These are phyloP conservation scores for Polypedilum vanderplanki DNA, from an alignment of 1,140 invertebrate genomes.

Conservation along the genomic window DNA sequence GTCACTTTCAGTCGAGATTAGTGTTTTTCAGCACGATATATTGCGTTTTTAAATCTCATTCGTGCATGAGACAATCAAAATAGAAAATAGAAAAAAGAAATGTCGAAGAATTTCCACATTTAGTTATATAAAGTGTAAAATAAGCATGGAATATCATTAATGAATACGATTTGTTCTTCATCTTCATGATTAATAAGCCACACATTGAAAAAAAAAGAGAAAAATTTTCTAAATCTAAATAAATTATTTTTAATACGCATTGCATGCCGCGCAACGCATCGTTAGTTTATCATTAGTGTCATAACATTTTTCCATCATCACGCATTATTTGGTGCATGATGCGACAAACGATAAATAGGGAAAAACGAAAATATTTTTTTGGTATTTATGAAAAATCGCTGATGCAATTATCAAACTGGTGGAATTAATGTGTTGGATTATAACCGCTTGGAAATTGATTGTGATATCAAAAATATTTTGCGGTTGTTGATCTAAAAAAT, in stretches of 20 bases:
- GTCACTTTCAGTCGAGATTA: conserved; percentile 21
- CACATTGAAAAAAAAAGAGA: neutral
- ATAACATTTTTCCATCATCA: conserved; percentile 1
- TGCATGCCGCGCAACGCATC: conserved; percentile 15
- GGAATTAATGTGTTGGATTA: too few relatives aligned
- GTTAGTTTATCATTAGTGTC: conserved; percentile 18
- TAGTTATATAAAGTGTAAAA: conserved; percentile 1
- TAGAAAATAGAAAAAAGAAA: neutral
- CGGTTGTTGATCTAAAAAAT: too few relatives aligned
- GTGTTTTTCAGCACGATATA: neutral
- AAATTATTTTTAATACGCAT: conserved; percentile 13
- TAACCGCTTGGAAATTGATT: too few relatives aligned
- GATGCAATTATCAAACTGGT: too few relatives aligned
- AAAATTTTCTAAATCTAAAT: neutral
- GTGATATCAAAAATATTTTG: too few relatives aligned
- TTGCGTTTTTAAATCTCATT: neutral
- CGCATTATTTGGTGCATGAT: neutral
- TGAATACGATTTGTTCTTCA: conserved; percentile 18
- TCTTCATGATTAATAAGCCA: neutral
- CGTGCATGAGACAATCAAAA: conserved; percentile 2
- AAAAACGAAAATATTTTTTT: neutral
- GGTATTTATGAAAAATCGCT: neutral
- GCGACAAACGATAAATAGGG: neutral
- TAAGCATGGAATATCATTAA: neutral
- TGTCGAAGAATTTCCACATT: neutral